Evolutionary conservation across 2,888 invertebrate species (phyloP).

Genomic region (Pseudeuparius sepicola): DNA sequence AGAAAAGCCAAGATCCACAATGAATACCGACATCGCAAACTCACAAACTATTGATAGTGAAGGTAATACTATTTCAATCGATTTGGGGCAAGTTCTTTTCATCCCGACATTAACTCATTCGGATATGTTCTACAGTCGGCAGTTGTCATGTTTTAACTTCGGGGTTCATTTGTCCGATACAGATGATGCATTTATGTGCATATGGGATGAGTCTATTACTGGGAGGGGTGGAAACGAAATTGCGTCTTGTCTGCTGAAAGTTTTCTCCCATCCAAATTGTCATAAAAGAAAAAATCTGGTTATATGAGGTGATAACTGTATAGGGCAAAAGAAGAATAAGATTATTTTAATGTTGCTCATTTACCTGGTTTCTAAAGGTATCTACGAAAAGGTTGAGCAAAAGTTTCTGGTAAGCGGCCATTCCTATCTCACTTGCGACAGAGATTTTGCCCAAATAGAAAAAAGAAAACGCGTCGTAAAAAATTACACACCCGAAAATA

Average conservation of each 20-base stretch:
- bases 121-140: conserved; percentile 16
- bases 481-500: neutral
- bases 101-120: conserved; percentile 15
- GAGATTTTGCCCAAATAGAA: conserved; percentile 10
- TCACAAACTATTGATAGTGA: conserved; percentile 11
- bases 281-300: conserved; percentile 11
- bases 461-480: conserved; percentile 2
- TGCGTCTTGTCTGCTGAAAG: conserved; percentile 21
- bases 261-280: conserved; percentile 5
- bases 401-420: conserved; percentile 7
- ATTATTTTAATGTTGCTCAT: conserved; percentile 5
- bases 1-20: conserved; percentile 12
- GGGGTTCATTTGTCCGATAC: conserved; percentile 13
- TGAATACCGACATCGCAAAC: conserved; percentile 13
- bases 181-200: conserved; percentile 11
- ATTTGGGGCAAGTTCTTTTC: conserved; percentile 15
- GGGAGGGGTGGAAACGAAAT: conserved; percentile 23
- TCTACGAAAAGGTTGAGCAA: conserved; percentile 5
- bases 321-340: conserved; percentile 14
- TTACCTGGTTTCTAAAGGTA: conserved; percentile 7
- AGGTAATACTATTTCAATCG: conserved; percentile 7
- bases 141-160: conserved; percentile 13
- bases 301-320: conserved; percentile 16
- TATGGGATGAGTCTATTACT: conserved; percentile 21
- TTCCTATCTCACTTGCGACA: conserved; percentile 6